These are phyloP conservation scores for Hypselothyrea guttata DNA, from an alignment of 2,888 invertebrate species.

Conservation along the genomic window DNA sequence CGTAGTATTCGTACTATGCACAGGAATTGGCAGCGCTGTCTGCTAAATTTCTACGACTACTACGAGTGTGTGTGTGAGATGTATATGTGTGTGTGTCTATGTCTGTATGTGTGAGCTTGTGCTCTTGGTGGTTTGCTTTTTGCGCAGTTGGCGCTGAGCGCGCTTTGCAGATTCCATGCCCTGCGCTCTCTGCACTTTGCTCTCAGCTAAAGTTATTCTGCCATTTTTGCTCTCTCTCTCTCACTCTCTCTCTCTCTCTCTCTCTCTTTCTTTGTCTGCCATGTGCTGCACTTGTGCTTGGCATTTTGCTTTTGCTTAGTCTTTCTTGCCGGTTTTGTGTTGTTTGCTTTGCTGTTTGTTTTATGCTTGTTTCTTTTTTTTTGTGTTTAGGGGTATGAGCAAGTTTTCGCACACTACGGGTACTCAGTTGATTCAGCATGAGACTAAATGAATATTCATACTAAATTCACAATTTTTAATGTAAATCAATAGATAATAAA, in stretches of 20 bases:
- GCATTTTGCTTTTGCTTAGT: slow-evolving; percentile 52
- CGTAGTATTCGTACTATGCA: slow-evolving; percentile 68
- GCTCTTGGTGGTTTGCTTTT: slow-evolving; percentile 47
- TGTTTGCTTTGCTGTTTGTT: slow-evolving; percentile 67
- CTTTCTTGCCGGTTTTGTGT: slow-evolving; percentile 69
- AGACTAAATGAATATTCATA: background rate
- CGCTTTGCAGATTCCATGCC: slow-evolving; percentile 48
- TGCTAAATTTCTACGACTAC: slow-evolving; percentile 55
- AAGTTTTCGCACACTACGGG: background rate
- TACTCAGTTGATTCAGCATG: no score
- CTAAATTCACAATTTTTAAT: background rate
- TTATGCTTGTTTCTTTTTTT: slow-evolving; percentile 8
- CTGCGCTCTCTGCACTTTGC: slow-evolving; percentile 18
- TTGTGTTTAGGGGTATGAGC: background rate
- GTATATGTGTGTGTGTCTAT: slow-evolving; percentile 13
- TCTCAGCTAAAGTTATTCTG: slow-evolving; percentile 5
- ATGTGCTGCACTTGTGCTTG: slow-evolving; percentile 67
- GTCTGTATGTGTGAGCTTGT: slow-evolving; percentile 5
- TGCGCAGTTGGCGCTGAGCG: slow-evolving; percentile 31
- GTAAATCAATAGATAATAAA: no score
- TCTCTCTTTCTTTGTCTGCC: slow-evolving; percentile 5
- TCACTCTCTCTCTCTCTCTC: slow-evolving; percentile 1
- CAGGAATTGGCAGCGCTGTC: slow-evolving; percentile 64
- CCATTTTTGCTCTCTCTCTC: background rate
- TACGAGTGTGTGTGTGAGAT: slow-evolving; percentile 16